These are phyloP conservation scores for Scelioninae gen. 1 DNA, from an alignment of 2,888 invertebrate species.

Conservation along the genomic window DNA sequence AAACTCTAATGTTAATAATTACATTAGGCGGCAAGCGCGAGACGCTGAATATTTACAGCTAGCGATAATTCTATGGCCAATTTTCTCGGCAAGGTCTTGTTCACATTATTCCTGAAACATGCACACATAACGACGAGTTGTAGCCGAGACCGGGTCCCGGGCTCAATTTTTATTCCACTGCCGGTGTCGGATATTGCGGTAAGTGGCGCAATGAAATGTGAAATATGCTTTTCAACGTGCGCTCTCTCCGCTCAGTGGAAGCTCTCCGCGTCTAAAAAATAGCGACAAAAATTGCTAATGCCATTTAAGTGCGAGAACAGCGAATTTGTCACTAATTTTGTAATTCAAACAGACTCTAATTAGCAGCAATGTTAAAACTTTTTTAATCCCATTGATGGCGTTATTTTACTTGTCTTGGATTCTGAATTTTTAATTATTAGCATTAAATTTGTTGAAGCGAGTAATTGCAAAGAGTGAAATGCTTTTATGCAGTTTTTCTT, in stretches of 20 bases:
- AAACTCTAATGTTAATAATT: constrained; percentile 43
- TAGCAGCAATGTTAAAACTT: constrained; percentile 6
- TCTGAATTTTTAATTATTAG: constrained; percentile 34
- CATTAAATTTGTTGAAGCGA: constrained; percentile 11
- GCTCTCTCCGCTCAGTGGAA: too few relatives aligned
- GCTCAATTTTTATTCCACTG: constrained; percentile 76
- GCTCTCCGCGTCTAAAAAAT: constrained; percentile 46
- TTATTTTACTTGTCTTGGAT: neutral
- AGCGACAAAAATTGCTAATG: constrained; percentile 41
- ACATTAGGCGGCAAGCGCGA: constrained; percentile 32
- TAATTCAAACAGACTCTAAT: constrained; percentile 47
- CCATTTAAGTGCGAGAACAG: constrained; percentile 35
- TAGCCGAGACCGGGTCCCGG: constrained; percentile 42
- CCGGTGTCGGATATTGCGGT: constrained; percentile 76
- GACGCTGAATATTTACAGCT: constrained; percentile 44
- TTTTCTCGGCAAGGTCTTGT: constrained; percentile 60
- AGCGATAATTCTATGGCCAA: constrained; percentile 61
- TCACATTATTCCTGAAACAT: constrained; percentile 54
- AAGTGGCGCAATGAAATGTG: constrained; percentile 83
- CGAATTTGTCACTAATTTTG: constrained; percentile 43
- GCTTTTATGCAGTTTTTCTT: too few relatives aligned
- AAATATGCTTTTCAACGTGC: constrained; percentile 82
- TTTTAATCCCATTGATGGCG: constrained; percentile 36
- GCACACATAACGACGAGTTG: constrained; percentile 62
- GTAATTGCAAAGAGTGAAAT: too few relatives aligned